Evolutionary conservation across 2,888 invertebrate genomes (phyloP).

Genomic region (Sepioteuthis lessoniana): DNA sequence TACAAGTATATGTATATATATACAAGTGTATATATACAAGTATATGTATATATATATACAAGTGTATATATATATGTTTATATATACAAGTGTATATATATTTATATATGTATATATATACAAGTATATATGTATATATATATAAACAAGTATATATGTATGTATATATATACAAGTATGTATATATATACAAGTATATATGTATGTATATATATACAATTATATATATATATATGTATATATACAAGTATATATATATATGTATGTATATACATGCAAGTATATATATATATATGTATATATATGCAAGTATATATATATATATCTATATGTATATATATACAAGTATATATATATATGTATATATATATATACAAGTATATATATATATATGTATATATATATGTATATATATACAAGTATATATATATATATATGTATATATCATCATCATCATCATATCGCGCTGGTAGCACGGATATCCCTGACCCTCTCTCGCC

Average conservation of each 20-base stretch:
- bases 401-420: conserved; percentile 35
- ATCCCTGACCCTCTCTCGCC: too few relatives aligned
- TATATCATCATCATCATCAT: too few relatives aligned
- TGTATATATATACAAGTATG: neutral
- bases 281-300: conserved; percentile 36
- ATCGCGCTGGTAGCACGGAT: too few relatives aligned
- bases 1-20: neutral
- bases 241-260: neutral
- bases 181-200: neutral
- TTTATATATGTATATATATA: neutral
- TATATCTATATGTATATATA: conserved; percentile 13
- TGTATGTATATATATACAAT: too few relatives aligned
- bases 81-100: neutral
- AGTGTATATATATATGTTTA: neutral
- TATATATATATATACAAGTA: conserved; percentile 15
- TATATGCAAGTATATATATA: neutral
- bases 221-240: too few relatives aligned
- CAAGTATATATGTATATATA: neutral
- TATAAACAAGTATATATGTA: neutral
- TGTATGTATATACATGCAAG: neutral
- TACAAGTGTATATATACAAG: neutral
- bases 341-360: conserved; percentile 36
- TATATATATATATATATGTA: neutral
- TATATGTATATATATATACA: neutral
- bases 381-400: conserved; percentile 39